phyloP scores from a whole-genome alignment of 2,797 vertebrate genomes.

The Typhlichthys eigenmanni region DNA sequence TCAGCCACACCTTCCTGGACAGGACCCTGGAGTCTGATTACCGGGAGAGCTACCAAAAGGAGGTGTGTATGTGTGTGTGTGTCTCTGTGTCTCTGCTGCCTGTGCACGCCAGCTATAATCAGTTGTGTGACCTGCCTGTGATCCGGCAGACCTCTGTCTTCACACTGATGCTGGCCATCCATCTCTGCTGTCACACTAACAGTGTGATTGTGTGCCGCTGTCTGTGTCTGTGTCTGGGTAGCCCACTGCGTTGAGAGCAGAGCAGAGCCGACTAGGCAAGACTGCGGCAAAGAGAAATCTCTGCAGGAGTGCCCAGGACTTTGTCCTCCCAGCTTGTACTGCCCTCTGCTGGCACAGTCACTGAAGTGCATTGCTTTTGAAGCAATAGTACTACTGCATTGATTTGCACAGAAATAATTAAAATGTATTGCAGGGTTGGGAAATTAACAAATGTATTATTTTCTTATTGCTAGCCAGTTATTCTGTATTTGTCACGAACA shows the following conservation, averaged over 20 bases:
- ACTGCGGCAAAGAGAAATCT: conserved; percentile 75
- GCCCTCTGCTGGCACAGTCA: conserved; percentile 74
- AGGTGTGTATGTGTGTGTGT: conserved; percentile 75
- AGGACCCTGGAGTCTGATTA: conserved; percentile 88
- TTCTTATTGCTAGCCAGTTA: not conserved
- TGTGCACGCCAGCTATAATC: not conserved
- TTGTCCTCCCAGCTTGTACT: conserved; percentile 68
- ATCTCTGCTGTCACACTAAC: not conserved
- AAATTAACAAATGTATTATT: not conserved
- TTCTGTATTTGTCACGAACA: not conserved
- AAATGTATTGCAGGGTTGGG: not conserved
- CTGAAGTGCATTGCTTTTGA: conserved; percentile 27
- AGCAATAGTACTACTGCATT: conserved; percentile 7
- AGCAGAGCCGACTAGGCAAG: conserved; percentile 39
- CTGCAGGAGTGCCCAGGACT: conserved; percentile 55
- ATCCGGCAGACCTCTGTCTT: conserved; percentile 1
- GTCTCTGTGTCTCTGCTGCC: not conserved
- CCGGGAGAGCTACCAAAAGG: conserved; percentile 91
- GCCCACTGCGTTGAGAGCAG: conserved; percentile 39
- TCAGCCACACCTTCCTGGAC: conserved; percentile 96
- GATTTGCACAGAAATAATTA: not conserved
- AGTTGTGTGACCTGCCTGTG: conserved; percentile 5
- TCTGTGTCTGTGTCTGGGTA: conserved; percentile 38
- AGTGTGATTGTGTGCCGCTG: not conserved
- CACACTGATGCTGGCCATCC: too few relatives aligned